Evolutionary conservation across 2,888 invertebrate genomes (phyloP).

Genomic region (Chrysolina americana): DNA sequence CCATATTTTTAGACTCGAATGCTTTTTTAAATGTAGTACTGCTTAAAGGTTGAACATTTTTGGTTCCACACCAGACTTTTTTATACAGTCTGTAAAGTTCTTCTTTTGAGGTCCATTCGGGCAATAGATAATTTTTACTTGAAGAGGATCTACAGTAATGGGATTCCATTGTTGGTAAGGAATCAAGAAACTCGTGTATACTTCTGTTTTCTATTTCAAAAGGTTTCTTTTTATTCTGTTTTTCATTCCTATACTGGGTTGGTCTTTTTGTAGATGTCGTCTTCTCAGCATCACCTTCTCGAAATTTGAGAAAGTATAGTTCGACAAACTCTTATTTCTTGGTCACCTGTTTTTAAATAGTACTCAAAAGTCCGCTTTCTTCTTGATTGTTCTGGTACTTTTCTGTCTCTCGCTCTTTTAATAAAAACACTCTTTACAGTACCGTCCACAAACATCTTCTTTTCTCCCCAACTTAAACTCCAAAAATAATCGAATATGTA

Average conservation of each 20-base stretch:
- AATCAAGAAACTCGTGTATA: conserved; percentile 24
- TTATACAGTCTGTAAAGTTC: conserved; percentile 33
- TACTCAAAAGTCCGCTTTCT: conserved; percentile 32
- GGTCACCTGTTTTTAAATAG: conserved; percentile 31
- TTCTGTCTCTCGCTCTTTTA: conserved; percentile 33
- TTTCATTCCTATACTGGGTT: conserved; percentile 27
- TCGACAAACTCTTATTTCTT: conserved; percentile 34
- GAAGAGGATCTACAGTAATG: conserved; percentile 43
- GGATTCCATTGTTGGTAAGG: conserved; percentile 41
- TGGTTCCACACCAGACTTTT: conserved; percentile 20
- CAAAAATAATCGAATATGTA: conserved; percentile 35
- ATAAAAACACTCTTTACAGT: conserved; percentile 25
- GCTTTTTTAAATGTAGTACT: conserved; percentile 26
- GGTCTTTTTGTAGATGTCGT: conserved; percentile 25
- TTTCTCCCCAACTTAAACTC: conserved; percentile 33
- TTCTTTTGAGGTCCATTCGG: conserved; percentile 44
- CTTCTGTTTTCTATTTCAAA: conserved; percentile 23
- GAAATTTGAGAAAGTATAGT: conserved; percentile 13
- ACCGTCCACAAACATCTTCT: conserved; percentile 28
- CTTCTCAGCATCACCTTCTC: conserved; percentile 5
- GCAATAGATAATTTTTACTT: conserved; percentile 42
- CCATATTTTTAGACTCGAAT: conserved; percentile 19
- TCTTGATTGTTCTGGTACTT: conserved; percentile 37
- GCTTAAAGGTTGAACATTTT: conserved; percentile 3
- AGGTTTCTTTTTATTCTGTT: conserved; percentile 22